Conservation (phyloP, 1,140 invertebrate genomes). For the Euura lappo region DNA sequence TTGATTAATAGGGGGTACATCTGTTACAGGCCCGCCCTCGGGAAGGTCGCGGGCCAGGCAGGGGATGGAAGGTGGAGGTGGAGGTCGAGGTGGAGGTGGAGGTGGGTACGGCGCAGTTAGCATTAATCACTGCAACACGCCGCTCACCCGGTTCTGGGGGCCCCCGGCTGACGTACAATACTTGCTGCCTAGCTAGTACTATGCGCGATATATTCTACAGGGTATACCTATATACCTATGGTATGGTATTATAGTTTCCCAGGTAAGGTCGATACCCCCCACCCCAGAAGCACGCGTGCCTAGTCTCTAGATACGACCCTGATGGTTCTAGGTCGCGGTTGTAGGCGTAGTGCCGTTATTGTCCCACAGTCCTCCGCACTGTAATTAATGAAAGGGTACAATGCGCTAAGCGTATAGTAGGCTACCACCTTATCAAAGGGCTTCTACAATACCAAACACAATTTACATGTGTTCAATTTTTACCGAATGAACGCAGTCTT, state of each 20-base stretch:
- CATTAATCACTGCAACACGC: slow-evolving; percentile 59
- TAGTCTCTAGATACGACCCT: no score
- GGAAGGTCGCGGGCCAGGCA: slow-evolving; percentile 30
- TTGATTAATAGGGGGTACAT: slow-evolving; percentile 60
- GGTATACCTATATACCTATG: no score
- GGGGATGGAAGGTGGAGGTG: slow-evolving; percentile 41
- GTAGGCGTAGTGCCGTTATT: no score
- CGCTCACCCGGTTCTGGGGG: slow-evolving; percentile 43
- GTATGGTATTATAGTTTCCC: no score
- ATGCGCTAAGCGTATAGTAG: background rate
- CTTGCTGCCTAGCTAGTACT: no score
- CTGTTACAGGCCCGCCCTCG: slow-evolving; percentile 52
- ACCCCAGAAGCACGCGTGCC: no score
- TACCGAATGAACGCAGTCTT: no score
- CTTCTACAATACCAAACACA: background rate
- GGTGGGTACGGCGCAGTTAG: slow-evolving; percentile 51
- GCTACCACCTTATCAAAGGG: background rate
- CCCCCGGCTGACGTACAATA: slow-evolving; percentile 28
- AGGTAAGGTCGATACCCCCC: no score
- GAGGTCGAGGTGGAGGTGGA: slow-evolving; percentile 39
- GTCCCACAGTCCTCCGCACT: background rate
- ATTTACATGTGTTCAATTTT: background rate
- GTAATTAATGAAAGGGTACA: slow-evolving; percentile 13
- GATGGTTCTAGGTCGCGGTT: no score
- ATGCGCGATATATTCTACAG: no score